phyloP scores from a whole-genome alignment of 2,888 invertebrate species.

The Ectropis crepuscularia region DNA sequence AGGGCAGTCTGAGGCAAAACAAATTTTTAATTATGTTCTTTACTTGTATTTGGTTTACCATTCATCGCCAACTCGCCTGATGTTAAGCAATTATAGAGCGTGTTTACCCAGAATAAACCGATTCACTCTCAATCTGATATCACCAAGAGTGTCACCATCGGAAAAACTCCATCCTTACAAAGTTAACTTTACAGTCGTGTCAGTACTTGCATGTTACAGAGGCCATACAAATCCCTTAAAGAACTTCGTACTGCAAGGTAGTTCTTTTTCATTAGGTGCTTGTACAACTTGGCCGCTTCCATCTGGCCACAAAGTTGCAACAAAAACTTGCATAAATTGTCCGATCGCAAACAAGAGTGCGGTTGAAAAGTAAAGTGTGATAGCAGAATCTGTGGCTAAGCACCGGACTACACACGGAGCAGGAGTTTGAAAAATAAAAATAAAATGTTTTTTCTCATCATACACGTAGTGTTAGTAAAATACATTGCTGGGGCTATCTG shows the following conservation, averaged over 20 bases:
- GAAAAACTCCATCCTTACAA: too few species aligned
- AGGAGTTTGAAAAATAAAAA: slow-evolving; percentile 18
- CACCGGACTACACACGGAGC: slow-evolving; percentile 42
- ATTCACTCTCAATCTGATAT: too few species aligned
- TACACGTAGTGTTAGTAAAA: background rate
- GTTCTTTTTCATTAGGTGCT: slow-evolving; percentile 27
- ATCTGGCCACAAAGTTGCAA: slow-evolving; percentile 38
- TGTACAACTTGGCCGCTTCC: slow-evolving; percentile 20
- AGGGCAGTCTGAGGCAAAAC: too few species aligned
- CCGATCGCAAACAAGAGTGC: slow-evolving; percentile 64
- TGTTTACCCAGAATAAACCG: too few species aligned
- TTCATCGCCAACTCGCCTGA: too few species aligned
- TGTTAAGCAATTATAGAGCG: too few species aligned
- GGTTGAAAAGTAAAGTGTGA: slow-evolving; percentile 64
- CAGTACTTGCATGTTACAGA: too few species aligned
- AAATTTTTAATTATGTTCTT: too few species aligned
- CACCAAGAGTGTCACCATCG: too few species aligned
- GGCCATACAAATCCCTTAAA: background rate
- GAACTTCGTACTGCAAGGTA: background rate
- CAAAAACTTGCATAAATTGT: slow-evolving; percentile 62
- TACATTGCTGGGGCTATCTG: too few species aligned
- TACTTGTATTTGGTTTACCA: too few species aligned
- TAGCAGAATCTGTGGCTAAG: slow-evolving; percentile 60
- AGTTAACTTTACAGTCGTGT: too few species aligned
- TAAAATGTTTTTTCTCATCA: background rate